Evolutionary conservation across 2,888 invertebrate species (phyloP), one percentile per base, ranked within the genome.

Genomic region (Sminthurides aquaticus): DNA sequence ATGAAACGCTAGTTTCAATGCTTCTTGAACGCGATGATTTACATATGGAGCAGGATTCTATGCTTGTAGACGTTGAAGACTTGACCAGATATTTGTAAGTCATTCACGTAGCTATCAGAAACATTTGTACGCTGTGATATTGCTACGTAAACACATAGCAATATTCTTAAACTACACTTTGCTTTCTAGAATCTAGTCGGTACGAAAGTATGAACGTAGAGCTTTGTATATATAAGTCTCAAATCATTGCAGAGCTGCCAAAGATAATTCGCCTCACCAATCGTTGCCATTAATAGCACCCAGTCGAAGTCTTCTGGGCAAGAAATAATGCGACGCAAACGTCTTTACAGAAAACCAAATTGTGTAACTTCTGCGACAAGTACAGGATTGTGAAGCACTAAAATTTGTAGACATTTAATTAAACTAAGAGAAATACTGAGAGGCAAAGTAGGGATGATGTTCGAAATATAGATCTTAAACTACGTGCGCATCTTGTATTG

Each of bases 21-120:
- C 81, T 97, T 75, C 87, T 96, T 84, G 90, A 91, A 76, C 84
- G 96, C 71, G 97, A 98, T 80, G 95, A 96, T 79, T 82, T 96
- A 58, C 95, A 96, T 80, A 96, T 97, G 94, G 91, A 92, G 71
- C 95, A 97, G 80, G 97, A 98, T 80, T 94, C 96, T 49, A 94
- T 95, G 89, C 84, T 96, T 72, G 94, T 96, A 48, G 96, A 97
- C 78, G 93, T 97, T 76, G 96, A 97, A 80, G 96, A 97, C 81
- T 85, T 95, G 74, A 93, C 93, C 54, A 84, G 90, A 82, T 90
- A 90, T 79, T 81, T 90, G 90, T 91, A 81, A 87, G 89, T 83
- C 29, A 48, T 24, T 22, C 49, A 34, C 22, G 25, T 49, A 24
- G 43, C 2, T 15, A 29, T 20, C 18, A 24, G 24, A 18, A 15